Percentiles rank a stretch among this genome's conserved stretches.
These are phyloP conservation scores for Porites australiensis DNA, from an alignment of 64 coral and sea anemone genomes.

Conservation along the genomic window DNA sequence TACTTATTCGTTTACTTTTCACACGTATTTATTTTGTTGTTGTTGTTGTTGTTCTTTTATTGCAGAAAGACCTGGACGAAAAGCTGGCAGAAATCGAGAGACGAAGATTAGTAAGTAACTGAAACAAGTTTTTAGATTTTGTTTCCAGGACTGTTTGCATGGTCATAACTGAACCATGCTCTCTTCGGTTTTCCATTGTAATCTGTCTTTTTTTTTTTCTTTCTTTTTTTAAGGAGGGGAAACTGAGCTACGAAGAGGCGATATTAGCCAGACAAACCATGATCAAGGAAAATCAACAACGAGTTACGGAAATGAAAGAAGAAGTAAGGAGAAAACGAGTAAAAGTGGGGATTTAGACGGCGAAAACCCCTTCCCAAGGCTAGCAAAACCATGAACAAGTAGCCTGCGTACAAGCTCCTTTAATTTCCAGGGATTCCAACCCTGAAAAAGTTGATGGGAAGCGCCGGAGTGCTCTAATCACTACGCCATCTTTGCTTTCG, in stretches of 20 bases:
- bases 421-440: no score
- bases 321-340: slow-evolving; percentile 58
- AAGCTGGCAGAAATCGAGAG: slow-evolving; percentile 92
- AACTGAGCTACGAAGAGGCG: slow-evolving; percentile 95
- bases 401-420: no score
- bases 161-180: neutral
- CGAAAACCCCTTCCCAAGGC: neutral
- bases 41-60: neutral
- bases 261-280: slow-evolving; percentile 95
- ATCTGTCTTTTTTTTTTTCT: no score
- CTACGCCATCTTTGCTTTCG: no score
- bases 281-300: slow-evolving; percentile 93
- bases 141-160: neutral
- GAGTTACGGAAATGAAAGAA: slow-evolving; percentile 89
- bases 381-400: no score
- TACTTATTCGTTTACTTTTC: no score
- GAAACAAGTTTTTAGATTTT: neutral
- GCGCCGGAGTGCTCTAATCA: no score
- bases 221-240: slow-evolving; percentile 76
- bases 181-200: neutral
- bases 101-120: slow-evolving; percentile 83
- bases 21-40: neutral
- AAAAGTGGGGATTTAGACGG: neutral
- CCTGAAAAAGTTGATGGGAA: no score
- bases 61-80: slow-evolving; percentile 85